Evolutionary conservation across 2,888 invertebrate species (phyloP).

Genomic region (Scelioninae gen. 1): DNA sequence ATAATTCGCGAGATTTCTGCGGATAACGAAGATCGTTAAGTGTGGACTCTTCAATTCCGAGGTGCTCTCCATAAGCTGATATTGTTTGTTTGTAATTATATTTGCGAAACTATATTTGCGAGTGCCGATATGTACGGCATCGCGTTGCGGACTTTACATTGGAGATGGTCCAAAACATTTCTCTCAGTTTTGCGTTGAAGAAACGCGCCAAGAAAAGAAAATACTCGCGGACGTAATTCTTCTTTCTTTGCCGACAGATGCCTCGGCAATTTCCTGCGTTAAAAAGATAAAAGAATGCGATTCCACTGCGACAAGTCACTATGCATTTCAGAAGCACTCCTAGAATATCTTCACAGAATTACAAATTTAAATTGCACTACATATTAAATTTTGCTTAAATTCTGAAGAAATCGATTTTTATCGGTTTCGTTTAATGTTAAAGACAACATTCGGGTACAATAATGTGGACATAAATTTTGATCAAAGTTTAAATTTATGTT

Average conservation of each 20-base stretch:
- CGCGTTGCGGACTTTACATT: conserved; percentile 67
- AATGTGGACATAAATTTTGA: not conserved
- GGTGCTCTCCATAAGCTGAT: conserved; percentile 24
- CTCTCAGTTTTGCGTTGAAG: conserved; percentile 72
- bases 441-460: too few species aligned
- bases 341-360: conserved; percentile 21
- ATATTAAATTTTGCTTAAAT: not conserved
- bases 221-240: conserved; percentile 72
- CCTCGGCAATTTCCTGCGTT: conserved; percentile 74
- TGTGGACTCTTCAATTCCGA: conserved; percentile 1
- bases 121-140: conserved; percentile 38
- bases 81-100: conserved; percentile 40
- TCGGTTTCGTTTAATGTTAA: not conserved
- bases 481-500: not conserved
- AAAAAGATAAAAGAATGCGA: conserved; percentile 69
- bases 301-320: conserved; percentile 60
- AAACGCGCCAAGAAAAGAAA: conserved; percentile 70
- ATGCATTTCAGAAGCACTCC: conserved; percentile 43
- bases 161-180: conserved; percentile 74
- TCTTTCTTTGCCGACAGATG: conserved; percentile 73
- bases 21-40: conserved; percentile 56
- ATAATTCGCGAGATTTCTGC: conserved; percentile 10
- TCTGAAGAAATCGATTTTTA: conserved; percentile 5
- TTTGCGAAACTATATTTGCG: conserved; percentile 56
- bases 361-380: not conserved